Base-by-base conservation (phyloP, 2,797 vertebrate genomes). In the Danio albolineatus region DNA sequence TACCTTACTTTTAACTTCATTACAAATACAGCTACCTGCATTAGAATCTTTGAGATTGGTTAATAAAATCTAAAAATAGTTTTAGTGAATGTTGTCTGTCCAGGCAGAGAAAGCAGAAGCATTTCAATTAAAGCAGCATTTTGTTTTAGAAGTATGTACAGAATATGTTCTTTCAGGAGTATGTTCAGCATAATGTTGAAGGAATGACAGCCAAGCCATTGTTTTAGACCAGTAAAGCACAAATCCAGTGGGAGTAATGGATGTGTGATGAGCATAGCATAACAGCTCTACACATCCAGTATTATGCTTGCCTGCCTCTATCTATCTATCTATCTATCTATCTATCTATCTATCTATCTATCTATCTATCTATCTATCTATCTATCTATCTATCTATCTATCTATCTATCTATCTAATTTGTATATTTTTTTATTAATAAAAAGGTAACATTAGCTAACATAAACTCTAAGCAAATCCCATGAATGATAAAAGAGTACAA, bases 61-160 rank as follows among this genome's bases (percentile, higher is more conserved):
- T 69, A 69, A 69, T 36, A 21, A 6, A 69, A 51, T 36, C 8
- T 51, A 13, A n/a, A n/a, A n/a, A n/a, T n/a, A n/a, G 49, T 67
- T 12, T 48, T n/a, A 48, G 13, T 67, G 65, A 41, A 65, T 21
- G 62, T 44, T 41, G 44, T 7, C 10, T 65, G 1, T 21, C 6
- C 43, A 46, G 17, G 10, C n/a, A 64, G n/a, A 44, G 41, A 19
- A 19, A n/a, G 2, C 0, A 6, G 2, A 64, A 64, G 10, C 17
- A 10, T 64, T 41, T 39, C 5, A 19, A 12, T 19, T 64, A 43
- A 64, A 64, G 6, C n/a, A 17, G 2, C 6, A 43, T 64, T 44
- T 44, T 21, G 2, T 65, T 19, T 64, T 1, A 44, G 3, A 6
- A 44, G 17, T 28, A 28, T 28, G 28, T 28, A 28, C 28, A 28